Evolutionary conservation across 2,113 vertebrate genomes (phyloP), one percentile per base, ranked within the genome.

Genomic region (Arvicanthis niloticus): DNA sequence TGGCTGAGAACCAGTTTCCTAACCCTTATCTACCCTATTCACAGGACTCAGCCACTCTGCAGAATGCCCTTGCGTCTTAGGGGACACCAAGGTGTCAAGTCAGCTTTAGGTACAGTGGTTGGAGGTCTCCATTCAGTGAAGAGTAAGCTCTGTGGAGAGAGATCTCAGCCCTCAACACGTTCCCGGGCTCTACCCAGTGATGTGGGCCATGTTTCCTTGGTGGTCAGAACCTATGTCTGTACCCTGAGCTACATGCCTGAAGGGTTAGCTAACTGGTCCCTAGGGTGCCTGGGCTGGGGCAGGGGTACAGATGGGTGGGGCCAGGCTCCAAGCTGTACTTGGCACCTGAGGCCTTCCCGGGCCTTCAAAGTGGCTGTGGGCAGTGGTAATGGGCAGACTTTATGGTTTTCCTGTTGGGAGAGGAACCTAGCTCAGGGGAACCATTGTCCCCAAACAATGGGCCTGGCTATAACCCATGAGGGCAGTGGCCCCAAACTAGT

Each of bases 381-480:
- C 2, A 75, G 89, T 5, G 51, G 91, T 84, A 62, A 68, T 16
- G 21, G 11, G 67, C 93, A 91, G 88, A 48, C 45, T 60, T 75
- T 70, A n/a, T 86, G 87, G 91, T 75, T 82, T 97, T 97, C 94
- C 97, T 93, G 95, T 42, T 1, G 0, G 40, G 17, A 81, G 91
- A 76, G 95, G 96, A 92, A 75, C 75, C 45, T 92, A n/a, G 85
- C 48, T 97, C 77, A 56, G 91, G 58, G 73, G 95, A 96, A 68
- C 93, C 93, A 89, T 95, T 95, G 97, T 97, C 92, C 76, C 87
- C 68, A 90, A 86, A 97, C 97, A 98, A 98, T 93, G 82, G 91
- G 19, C 45, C 78, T 21, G 34, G n/a, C 78, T 70, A 81, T 86
- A 60, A 45, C 92, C 78, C 40, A 19, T 12, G 29, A 88, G 29